Percentiles rank a stretch among this genome's conserved stretches.
Evolutionary conservation across 2,113 vertebrate genomes (phyloP).

Genomic region (Bufo gargarizans): DNA sequence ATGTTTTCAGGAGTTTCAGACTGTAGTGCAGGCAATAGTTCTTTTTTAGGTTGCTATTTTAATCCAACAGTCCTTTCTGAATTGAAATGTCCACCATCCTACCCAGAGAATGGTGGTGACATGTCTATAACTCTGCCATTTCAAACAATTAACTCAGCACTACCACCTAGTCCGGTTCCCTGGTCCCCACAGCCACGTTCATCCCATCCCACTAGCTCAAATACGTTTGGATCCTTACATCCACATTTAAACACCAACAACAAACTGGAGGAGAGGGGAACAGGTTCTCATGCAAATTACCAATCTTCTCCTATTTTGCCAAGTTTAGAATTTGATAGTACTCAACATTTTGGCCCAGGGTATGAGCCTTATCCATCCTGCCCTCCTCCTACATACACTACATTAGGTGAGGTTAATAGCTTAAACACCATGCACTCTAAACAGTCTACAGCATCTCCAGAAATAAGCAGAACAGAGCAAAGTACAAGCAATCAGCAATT

Average conservation of each 20-base stretch:
- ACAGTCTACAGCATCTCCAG: constrained; percentile 25
- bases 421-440: background rate
- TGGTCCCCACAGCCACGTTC: constrained; percentile 48
- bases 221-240: constrained; percentile 48
- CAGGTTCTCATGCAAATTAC: constrained; percentile 28
- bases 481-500: constrained; percentile 27
- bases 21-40: background rate
- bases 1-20: constrained; percentile 22
- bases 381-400: constrained; percentile 47
- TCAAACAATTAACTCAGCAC: constrained; percentile 23
- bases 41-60: constrained; percentile 51
- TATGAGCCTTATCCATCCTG: constrained; percentile 38
- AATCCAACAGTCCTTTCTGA: constrained; percentile 33
- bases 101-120: constrained; percentile 36
- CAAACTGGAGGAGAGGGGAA: constrained; percentile 40
- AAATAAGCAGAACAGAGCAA: constrained; percentile 16
- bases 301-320: constrained; percentile 19
- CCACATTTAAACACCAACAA: constrained; percentile 38
- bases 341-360: constrained; percentile 10
- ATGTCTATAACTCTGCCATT: constrained; percentile 20
- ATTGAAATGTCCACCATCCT: constrained; percentile 44
- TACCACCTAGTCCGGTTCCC: constrained; percentile 25
- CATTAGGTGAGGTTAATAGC: constrained; percentile 28
- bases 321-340: constrained; percentile 46
- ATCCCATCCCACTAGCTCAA: constrained; percentile 33